phyloP scores from a whole-genome alignment of 2,888 invertebrate genomes.

The Pammene aurita region DNA sequence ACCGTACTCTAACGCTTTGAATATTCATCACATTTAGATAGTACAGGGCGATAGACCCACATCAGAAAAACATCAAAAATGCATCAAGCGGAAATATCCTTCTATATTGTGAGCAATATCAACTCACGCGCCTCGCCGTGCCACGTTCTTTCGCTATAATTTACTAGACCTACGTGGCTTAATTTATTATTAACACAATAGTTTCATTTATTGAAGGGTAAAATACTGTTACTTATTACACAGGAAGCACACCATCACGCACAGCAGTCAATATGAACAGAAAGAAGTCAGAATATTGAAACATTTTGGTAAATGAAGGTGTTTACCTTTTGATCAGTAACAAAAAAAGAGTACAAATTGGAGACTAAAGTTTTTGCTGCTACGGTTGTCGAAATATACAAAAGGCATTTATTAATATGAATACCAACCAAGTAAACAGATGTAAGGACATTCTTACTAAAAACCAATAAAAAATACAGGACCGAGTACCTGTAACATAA shows the following conservation, averaged over 20 bases:
- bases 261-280: too few species aligned
- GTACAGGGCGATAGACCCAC: conserved; percentile 81
- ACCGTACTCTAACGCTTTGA: conserved; percentile 70
- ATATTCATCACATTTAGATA: conserved; percentile 83
- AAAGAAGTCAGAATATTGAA: too few species aligned
- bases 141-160: conserved; percentile 17
- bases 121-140: conserved; percentile 60
- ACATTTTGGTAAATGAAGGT: too few species aligned
- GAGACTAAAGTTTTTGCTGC: too few species aligned
- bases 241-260: too few species aligned
- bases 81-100: conserved; percentile 83
- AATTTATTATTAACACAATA: conserved; percentile 8
- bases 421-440: too few species aligned
- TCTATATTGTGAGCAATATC: conserved; percentile 77
- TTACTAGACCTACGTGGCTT: conserved; percentile 30
- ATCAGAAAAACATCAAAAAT: conserved; percentile 84
- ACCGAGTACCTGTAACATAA: background rate
- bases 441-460: too few species aligned
- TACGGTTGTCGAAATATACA: too few species aligned
- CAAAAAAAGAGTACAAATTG: too few species aligned
- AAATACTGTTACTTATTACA: background rate
- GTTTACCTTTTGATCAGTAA: too few species aligned
- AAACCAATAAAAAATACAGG: too few species aligned
- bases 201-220: conserved; percentile 6
- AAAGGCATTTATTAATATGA: too few species aligned